Evolutionary conservation across 1,140 invertebrate genomes (phyloP).

Genomic region (Druon quercuslanigerum): DNA sequence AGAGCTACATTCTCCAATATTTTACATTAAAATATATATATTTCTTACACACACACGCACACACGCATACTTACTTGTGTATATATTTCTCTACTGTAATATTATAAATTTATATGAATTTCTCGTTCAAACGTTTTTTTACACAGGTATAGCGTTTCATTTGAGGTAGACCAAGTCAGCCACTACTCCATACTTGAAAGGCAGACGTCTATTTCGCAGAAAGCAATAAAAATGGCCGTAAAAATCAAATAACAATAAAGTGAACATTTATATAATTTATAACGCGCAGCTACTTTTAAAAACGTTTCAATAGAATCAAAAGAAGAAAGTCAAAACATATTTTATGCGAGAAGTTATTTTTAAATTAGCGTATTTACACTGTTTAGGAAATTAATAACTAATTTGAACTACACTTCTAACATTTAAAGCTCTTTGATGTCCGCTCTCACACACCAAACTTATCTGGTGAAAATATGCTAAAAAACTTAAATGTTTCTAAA

Average conservation of each 20-base stretch:
- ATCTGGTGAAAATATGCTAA: background rate
- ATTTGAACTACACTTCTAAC: too few species aligned
- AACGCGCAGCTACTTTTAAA: too few species aligned
- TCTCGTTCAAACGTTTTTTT: conserved; percentile 50
- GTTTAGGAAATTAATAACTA: too few species aligned
- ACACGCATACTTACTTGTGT: conserved; percentile 28
- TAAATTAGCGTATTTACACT: too few species aligned
- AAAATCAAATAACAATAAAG: conserved; percentile 37
- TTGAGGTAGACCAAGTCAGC: conserved; percentile 71
- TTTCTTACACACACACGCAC: conserved; percentile 38
- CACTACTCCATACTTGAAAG: conserved; percentile 57
- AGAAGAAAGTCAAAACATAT: too few species aligned
- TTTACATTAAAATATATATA: conserved; percentile 48
- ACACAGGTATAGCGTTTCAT: conserved; percentile 65
- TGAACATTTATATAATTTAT: conserved; percentile 6
- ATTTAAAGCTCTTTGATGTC: too few species aligned
- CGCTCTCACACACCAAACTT: background rate
- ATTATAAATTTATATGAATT: conserved; percentile 53
- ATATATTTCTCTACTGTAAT: conserved; percentile 31
- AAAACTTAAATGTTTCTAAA: background rate
- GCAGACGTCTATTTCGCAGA: conserved; percentile 30
- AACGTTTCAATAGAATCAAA: too few species aligned
- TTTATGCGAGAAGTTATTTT: too few species aligned
- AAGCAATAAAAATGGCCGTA: conserved; percentile 38
- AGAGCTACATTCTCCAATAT: conserved; percentile 47